Evolutionary conservation across 2,888 invertebrate genomes (phyloP).

Genomic region (Phymatocera aterrima): DNA sequence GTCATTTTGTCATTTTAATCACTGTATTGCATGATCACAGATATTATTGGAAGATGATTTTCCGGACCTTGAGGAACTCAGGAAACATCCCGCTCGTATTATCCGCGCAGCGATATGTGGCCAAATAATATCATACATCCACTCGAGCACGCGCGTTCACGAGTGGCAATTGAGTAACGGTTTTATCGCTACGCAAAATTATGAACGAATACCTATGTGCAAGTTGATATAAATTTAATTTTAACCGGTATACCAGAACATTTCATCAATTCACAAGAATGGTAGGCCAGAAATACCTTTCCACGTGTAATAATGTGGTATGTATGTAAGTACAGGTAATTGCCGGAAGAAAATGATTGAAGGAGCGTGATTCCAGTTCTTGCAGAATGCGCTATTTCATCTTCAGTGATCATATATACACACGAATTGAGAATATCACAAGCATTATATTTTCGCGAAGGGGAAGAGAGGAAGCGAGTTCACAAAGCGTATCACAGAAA

Average conservation of each 20-base stretch:
- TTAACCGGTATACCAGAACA: neutral
- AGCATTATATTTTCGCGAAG: neutral
- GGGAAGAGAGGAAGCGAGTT: neutral
- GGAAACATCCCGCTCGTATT: neutral
- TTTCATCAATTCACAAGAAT: neutral
- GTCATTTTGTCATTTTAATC: neutral
- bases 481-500: no score
- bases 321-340: neutral
- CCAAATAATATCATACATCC: slow-evolving; percentile 20
- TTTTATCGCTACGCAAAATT: slow-evolving; percentile 15
- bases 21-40: no score
- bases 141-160: slow-evolving; percentile 25
- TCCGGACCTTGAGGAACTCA: neutral
- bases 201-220: slow-evolving; percentile 8
- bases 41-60: neutral
- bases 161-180: slow-evolving; percentile 22
- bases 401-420: no score
- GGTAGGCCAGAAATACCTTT: neutral
- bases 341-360: neutral
- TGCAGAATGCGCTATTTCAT: neutral
- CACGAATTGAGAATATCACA: neutral
- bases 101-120: neutral
- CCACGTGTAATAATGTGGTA: neutral
- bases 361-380: neutral
- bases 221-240: slow-evolving; percentile 17